These are phyloP conservation scores for Ardeotis arabs DNA, from an alignment of 2,113 vertebrate species.

Conservation along the genomic window DNA sequence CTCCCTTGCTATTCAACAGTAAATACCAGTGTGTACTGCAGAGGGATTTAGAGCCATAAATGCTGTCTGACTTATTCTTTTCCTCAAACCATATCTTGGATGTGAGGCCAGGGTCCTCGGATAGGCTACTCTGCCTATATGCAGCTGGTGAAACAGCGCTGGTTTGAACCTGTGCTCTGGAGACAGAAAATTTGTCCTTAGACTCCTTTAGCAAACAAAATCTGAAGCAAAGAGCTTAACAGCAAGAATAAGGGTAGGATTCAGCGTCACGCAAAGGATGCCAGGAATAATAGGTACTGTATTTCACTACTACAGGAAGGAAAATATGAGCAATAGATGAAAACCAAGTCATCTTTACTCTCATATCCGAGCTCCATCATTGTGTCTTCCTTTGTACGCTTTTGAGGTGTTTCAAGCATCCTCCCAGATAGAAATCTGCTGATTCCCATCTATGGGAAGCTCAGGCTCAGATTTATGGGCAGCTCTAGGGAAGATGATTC, in stretches of 20 bases:
- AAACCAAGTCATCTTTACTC: not conserved
- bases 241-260: not conserved
- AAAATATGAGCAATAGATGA: not conserved
- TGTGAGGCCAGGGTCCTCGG: not conserved
- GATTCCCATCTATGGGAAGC: not conserved
- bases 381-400: not conserved
- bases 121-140: not conserved
- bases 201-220: not conserved
- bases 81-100: not conserved
- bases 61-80: not conserved
- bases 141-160: not conserved
- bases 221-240: not conserved
- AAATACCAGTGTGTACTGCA: not conserved
- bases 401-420: not conserved
- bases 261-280: not conserved
- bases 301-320: not conserved
- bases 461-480: not conserved
- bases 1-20: not conserved
- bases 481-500: not conserved
- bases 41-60: not conserved
- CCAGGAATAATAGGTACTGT: constrained; percentile 1
- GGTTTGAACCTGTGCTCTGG: not conserved
- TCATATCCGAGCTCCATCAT: not conserved
- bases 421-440: not conserved
- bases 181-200: not conserved